Percentiles rank a stretch among this genome's conserved stretches.
Evolutionary conservation across 37 sponge, comb jelly and placozoan genomes (phyloP).

Genomic region (Cliona cf. orientalis): DNA sequence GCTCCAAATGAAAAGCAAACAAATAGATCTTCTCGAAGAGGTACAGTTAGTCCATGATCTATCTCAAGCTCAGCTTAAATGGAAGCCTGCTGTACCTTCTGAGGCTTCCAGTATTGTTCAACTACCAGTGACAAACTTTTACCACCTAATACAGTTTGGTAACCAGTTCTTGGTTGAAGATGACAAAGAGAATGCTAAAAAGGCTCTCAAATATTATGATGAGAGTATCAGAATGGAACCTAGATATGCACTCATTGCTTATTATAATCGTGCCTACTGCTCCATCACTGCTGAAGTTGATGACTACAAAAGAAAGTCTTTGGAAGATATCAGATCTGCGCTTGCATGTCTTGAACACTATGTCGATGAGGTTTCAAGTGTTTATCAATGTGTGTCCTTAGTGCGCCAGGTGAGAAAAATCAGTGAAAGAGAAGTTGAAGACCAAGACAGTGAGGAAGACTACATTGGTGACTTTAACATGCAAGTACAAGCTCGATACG

Average conservation of each 20-base stretch:
- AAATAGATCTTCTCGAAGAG: background rate
- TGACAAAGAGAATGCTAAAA: background rate
- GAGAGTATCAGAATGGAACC: background rate
- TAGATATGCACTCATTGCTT: background rate
- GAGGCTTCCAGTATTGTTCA: background rate
- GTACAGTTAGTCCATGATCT: background rate
- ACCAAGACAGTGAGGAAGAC: background rate
- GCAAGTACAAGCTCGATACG: slow-evolving; percentile 1
- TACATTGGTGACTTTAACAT: background rate
- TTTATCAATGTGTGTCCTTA: background rate
- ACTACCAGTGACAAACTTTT: slow-evolving; percentile 3
- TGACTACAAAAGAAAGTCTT: background rate
- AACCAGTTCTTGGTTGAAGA: background rate
- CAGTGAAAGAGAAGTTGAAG: background rate
- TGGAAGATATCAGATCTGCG: background rate
- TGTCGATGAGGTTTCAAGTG: background rate
- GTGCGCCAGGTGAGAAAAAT: background rate
- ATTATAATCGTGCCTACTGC: slow-evolving; percentile 13
- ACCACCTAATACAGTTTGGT: background rate
- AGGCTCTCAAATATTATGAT: background rate
- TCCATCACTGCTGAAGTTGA: background rate
- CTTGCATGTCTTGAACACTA: background rate
- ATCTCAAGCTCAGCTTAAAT: too few species aligned
- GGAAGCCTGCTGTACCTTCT: background rate
- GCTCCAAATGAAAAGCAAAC: background rate